Percentiles rank a stretch among this genome's conserved stretches.
These are phyloP conservation scores for Coregonus ussuriensis DNA, from an alignment of 2,797 vertebrate genomes.

Conservation along the genomic window DNA sequence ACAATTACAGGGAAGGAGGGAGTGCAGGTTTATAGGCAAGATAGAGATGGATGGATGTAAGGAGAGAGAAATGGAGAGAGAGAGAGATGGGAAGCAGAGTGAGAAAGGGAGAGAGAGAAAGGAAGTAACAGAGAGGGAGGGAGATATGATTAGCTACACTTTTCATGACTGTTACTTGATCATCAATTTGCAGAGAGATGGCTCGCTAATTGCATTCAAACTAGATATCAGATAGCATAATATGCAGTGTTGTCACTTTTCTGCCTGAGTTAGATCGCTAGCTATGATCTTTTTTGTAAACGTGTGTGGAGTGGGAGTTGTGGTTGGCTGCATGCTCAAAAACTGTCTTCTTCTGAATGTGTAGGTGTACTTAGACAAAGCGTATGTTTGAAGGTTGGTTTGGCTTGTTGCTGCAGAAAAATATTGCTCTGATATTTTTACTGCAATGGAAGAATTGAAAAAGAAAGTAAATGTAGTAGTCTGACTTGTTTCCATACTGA, in stretches of 20 bases:
- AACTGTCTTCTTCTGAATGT: background rate
- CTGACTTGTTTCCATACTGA: constrained; percentile 10
- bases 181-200: constrained; percentile 44
- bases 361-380: constrained; percentile 3
- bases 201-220: constrained; percentile 15
- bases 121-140: constrained; percentile 25
- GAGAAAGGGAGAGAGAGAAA: constrained; percentile 18
- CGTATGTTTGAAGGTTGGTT: background rate
- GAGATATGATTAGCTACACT: constrained; percentile 61
- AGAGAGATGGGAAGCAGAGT: constrained; percentile 25
- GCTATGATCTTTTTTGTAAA: background rate
- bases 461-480: background rate
- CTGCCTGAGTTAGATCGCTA: background rate
- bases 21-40: constrained; percentile 22
- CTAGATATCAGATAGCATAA: background rate
- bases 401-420: background rate
- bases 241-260: background rate
- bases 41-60: constrained; percentile 26
- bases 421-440: background rate
- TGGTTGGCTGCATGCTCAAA: constrained; percentile 16
- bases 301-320: constrained; percentile 56
- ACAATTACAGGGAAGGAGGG: constrained; percentile 72
- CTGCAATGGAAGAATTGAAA: background rate
- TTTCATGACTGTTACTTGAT: constrained; percentile 61
- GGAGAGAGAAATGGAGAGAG: constrained; percentile 36